Conservation (phyloP, 2,797 vertebrate genomes). For the Malacoctenus gilli region DNA sequence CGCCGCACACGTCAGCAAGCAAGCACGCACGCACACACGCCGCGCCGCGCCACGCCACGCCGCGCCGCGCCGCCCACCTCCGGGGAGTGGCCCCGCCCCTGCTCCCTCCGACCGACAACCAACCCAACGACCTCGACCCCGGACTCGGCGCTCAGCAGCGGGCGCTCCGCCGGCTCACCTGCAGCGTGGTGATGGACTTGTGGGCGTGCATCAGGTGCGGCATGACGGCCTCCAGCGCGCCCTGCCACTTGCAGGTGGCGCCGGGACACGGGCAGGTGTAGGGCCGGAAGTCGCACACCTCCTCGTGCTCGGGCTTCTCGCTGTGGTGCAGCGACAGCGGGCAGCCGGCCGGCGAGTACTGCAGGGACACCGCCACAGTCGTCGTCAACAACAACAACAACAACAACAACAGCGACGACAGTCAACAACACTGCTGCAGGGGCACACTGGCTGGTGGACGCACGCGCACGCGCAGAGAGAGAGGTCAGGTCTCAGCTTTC, state of each 20-base stretch:
- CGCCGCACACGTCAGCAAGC: too few species aligned
- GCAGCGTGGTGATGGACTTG: conserved; percentile 81
- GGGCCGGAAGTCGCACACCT: conserved; percentile 78
- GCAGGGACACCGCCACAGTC: not conserved
- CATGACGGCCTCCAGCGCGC: conserved; percentile 80
- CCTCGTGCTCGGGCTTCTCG: conserved; percentile 82
- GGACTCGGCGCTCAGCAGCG: too few species aligned
- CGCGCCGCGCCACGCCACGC: too few species aligned
- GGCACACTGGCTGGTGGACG: too few species aligned
- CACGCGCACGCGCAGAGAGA: too few species aligned
- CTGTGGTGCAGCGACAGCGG: conserved; percentile 81
- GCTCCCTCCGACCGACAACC: too few species aligned
- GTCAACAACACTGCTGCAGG: too few species aligned
- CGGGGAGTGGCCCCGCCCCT: too few species aligned
- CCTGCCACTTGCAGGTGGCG: conserved; percentile 81
- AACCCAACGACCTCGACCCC: too few species aligned
- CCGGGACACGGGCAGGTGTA: conserved; percentile 81
- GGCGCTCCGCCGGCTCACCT: conserved; percentile 32
- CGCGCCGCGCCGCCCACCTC: too few species aligned
- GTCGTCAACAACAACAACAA: too few species aligned
- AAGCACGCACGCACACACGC: not conserved
- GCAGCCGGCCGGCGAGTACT: conserved; percentile 82
- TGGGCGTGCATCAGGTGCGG: conserved; percentile 81
- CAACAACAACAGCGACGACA: not conserved
- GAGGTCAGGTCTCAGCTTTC: too few species aligned